Evolutionary conservation across 1,140 invertebrate genomes (phyloP).

Genomic region (Triops cancriformis): DNA sequence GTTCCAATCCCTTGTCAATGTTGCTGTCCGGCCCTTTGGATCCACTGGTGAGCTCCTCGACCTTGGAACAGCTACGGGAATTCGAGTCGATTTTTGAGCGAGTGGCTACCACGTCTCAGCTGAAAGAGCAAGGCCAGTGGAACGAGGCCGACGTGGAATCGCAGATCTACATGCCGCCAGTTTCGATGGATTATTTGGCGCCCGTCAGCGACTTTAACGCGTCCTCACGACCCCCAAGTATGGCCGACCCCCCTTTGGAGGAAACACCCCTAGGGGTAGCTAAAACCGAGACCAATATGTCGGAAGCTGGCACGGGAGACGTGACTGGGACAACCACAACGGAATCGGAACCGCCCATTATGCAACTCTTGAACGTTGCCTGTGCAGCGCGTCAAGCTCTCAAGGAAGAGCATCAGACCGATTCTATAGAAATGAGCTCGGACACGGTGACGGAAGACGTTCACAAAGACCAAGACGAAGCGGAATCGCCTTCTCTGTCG

Average conservation of each 20-base stretch:
- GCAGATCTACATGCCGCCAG: conserved; percentile 25
- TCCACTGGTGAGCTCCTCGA: conserved; percentile 36
- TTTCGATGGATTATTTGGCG: conserved; percentile 19
- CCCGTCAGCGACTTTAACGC: neutral
- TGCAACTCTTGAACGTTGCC: conserved; percentile 23
- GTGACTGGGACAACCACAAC: conserved; percentile 36
- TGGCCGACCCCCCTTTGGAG: conserved; percentile 33
- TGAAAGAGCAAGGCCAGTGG: conserved; percentile 52
- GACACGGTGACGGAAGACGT: conserved; percentile 9
- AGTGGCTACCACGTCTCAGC: conserved; percentile 38
- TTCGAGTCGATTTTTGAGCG: conserved; percentile 74
- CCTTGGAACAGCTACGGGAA: conserved; percentile 64
- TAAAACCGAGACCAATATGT: neutral
- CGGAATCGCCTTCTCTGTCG: conserved; percentile 30
- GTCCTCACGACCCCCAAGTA: conserved; percentile 30
- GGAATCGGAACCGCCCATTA: conserved; percentile 28
- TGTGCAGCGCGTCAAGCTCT: conserved; percentile 24
- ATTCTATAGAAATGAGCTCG: neutral
- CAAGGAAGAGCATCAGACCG: conserved; percentile 21
- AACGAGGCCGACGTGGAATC: conserved; percentile 33
- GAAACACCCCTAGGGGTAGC: conserved; percentile 28
- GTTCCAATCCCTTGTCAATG: conserved; percentile 3
- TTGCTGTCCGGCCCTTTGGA: conserved; percentile 19
- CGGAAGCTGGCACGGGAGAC: conserved; percentile 11
- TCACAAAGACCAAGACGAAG: conserved; percentile 23